Evolutionary conservation across 1,140 invertebrate genomes (phyloP), one percentile per base, ranked within the genome.

Genomic region (Ctenoplectra terminalis): DNA sequence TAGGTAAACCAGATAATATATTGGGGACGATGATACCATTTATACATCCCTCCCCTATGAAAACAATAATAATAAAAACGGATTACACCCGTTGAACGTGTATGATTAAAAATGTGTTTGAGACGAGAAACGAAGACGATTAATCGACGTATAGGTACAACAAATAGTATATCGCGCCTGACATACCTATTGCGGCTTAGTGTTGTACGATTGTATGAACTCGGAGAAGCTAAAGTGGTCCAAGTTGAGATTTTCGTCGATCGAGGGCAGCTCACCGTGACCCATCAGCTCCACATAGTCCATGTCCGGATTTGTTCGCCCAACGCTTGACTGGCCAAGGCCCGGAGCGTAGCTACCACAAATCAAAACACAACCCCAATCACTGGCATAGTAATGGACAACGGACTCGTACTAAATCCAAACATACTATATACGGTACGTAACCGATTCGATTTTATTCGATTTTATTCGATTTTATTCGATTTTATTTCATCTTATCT

Each of bases 321-420:
- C 92, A 58, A 91, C 88, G 79, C 88, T 88, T 71, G 92, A 92
- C 77, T 94, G 92, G 89, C 92, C 89, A 88, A 91, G 91, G 89
- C 93, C 93, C 86, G 93, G 92, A 92, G 92, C 92, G 85, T 93
- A 94, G 89, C 93, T 94, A 92, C 81, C 86, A 93, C 88, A 93
- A 88, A 94, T 85, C 86, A 92, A 94, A 93, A 92, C 92, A 94
- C 93, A 94, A 94, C 92, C 87, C 92, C 93, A 94, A 94, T 94
- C 92, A 94, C 93, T 93, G 93, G 93, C 92, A 73, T 80, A 63
- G 48, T 61, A 80, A 73, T 73, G 58, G 37, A 64, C 23, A 79
- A 56, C 20, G 34, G 23, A 34, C 58, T 63, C 23, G 48, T 52
- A 37, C n/a, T 48, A 60, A 52, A 63, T 80, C 48, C 37, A 80